Evolutionary conservation across 1,140 invertebrate genomes (phyloP), one percentile per base, ranked within the genome.

Genomic region (Asobara japonica): DNA sequence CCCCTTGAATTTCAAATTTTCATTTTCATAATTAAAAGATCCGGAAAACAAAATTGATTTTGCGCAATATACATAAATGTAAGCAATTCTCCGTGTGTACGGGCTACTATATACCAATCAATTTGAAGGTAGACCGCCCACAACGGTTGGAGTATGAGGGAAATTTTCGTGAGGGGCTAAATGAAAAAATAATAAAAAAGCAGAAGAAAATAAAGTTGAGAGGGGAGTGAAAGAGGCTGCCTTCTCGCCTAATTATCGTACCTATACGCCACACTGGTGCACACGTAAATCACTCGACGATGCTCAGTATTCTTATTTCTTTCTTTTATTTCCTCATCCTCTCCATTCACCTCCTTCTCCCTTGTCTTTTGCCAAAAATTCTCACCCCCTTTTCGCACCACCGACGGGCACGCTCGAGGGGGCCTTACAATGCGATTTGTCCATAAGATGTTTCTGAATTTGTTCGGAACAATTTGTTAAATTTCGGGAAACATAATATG

Each of bases 221-320:
- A 45, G 5, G 33, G 18, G 25, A 61, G n/a, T 7, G 13, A 33
- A 36, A 36, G 18, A 62, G 36, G 10, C 18, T 60, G 70, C 41
- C 70, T 30, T 56, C 60, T 65, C 60, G 72, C 61, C 69, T 74
- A 74, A 74, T 74, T 74, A 69, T 62, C 67, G 66, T 74, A 74
- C 66, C 72, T 69, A 73, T 68, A 74, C 61, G 72, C 60, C 72
- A 74, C 61, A 31, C 68, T 72, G 65, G 70, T 71, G 70, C 27
- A 62, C 69, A 48, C 70, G 74, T 75, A 75, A 75, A 75, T 75
- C 74, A 75, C 69, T 71, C 70, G 25, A 41, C 72, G 64, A 71
- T 71, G 69, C 73, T 27, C n/a, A 38, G 36, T 38, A 38, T 38
- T 64, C 11, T 31, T 13, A 25, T 38, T 25, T 36, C 22, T n/a